Base-by-base conservation (phyloP, 2,888 invertebrate genomes). In the Plagodis dolabraria region DNA sequence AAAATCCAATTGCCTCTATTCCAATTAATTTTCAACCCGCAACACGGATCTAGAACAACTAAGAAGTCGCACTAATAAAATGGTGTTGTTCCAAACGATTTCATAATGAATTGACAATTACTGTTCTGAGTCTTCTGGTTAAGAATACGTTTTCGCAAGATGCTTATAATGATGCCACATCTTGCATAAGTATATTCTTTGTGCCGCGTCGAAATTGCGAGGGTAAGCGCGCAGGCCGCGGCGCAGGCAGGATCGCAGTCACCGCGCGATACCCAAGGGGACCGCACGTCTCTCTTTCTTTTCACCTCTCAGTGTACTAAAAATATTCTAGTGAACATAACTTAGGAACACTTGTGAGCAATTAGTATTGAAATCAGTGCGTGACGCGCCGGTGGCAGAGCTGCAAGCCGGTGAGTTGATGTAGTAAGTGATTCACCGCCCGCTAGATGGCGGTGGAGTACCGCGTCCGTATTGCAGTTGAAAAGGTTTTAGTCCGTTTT, bases 381-480 rank as follows among this genome's bases (percentile, higher is more conserved):
- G 55, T 60, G 53, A 8, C 22, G 44, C 10, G 60, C 38, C 11
- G 50, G 10, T 45, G 47, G 36, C 36, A 34, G 33, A 12, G 10
- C 34, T 12, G 55, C 11, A 11, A 55, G 51, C 65, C 64, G 69
- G 69, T 69, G 67, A 69, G 69, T 69, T 53, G 46, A 6, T 11
- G 43, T 44, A 51, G 43, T 54, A 44, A 47, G 43, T 58, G 55
- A 8, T 47, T 36, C 51, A 47, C 58, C 67, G 68, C 70, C 64
- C 81, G 72, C 64, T 79, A 89, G 89, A 85, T 88, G 89, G 89
- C 89, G 86, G 66, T 78, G 71, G n/a, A 22, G 63, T 65, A 59
- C 68, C 78, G 83, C 82, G 81, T 83, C 86, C 77, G 82, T 87
- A 85, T 83, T 89, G 89, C 89, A 87, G 87, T 80, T 80, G 76